These are phyloP conservation scores for Megathymus violae DNA, from an alignment of 1,140 invertebrate genomes.

Conservation along the genomic window DNA sequence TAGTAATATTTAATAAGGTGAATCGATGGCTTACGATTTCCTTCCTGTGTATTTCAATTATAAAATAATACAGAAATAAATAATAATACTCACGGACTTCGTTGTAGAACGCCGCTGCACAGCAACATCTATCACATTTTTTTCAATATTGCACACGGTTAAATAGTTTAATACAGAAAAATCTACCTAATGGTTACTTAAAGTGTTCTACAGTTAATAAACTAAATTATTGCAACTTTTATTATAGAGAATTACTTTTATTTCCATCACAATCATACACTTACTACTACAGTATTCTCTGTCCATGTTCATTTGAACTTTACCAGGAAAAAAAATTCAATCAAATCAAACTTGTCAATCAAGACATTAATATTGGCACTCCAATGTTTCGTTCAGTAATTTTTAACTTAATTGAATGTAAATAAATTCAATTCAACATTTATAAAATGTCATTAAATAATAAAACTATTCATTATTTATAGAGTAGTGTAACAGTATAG, in stretches of 20 bases:
- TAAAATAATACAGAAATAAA: slow-evolving; percentile 21
- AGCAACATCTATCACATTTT: neutral
- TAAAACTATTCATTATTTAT: too few species aligned
- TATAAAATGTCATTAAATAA: too few species aligned
- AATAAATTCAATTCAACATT: too few species aligned
- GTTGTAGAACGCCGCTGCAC: slow-evolving; percentile 4
- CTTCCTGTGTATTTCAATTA: neutral
- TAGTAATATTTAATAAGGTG: neutral
- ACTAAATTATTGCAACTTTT: neutral
- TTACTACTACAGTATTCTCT: neutral
- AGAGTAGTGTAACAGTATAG: too few species aligned
- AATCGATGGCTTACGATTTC: neutral
- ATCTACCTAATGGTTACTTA: neutral
- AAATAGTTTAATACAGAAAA: neutral
- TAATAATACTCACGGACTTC: slow-evolving; percentile 18
- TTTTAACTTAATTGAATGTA: too few species aligned
- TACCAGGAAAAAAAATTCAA: neutral
- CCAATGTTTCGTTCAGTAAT: slow-evolving; percentile 27
- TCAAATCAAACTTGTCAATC: neutral
- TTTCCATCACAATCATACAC: slow-evolving; percentile 1
- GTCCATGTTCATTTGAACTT: slow-evolving; percentile 18
- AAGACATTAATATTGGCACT: slow-evolving; percentile 32
- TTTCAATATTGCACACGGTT: neutral
- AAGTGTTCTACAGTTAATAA: slow-evolving; percentile 2
- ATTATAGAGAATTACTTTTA: slow-evolving; percentile 3